Conservation (phyloP, 2,888 invertebrate genomes). For the Leptopilina drosophilae region DNA sequence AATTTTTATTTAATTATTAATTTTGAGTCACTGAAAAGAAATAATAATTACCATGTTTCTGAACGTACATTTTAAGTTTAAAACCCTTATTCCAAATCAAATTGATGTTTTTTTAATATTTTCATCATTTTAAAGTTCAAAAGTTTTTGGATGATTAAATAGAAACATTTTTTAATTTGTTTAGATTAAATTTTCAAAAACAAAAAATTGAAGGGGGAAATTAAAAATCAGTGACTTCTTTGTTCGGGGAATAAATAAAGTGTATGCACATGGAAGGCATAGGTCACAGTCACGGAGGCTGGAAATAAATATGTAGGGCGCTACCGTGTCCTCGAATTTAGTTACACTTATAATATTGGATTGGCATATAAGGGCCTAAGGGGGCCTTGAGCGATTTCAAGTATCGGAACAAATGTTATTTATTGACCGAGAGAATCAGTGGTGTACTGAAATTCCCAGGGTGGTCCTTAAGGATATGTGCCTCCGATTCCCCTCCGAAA, state of each 20-base stretch:
- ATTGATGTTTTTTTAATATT: too few relatives aligned
- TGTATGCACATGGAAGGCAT: slow-evolving; percentile 19
- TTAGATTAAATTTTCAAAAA: too few relatives aligned
- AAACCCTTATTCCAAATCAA: too few relatives aligned
- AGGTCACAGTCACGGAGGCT: slow-evolving; percentile 20
- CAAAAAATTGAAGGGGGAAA: not conserved
- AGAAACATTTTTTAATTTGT: too few relatives aligned
- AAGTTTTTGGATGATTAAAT: too few relatives aligned
- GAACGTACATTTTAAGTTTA: too few relatives aligned
- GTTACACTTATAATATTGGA: slow-evolving; percentile 60
- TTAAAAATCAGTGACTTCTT: slow-evolving; percentile 14
- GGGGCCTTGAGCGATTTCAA: slow-evolving; percentile 67
- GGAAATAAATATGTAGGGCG: slow-evolving; percentile 46
- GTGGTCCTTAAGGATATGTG: slow-evolving; percentile 65
- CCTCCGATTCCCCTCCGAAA: slow-evolving; percentile 20
- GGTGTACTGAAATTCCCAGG: slow-evolving; percentile 74
- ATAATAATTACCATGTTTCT: too few relatives aligned
- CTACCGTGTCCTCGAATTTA: slow-evolving; percentile 62
- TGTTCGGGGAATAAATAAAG: slow-evolving; percentile 26
- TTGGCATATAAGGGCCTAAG: slow-evolving; percentile 53
- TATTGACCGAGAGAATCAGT: slow-evolving; percentile 75
- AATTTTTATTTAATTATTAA: too few relatives aligned
- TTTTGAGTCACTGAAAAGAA: too few relatives aligned
- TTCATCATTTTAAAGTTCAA: too few relatives aligned
- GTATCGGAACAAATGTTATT: slow-evolving; percentile 77